Evolutionary conservation across 2,888 invertebrate genomes (phyloP).

Genomic region (Exephanes ischioxanthus): DNA sequence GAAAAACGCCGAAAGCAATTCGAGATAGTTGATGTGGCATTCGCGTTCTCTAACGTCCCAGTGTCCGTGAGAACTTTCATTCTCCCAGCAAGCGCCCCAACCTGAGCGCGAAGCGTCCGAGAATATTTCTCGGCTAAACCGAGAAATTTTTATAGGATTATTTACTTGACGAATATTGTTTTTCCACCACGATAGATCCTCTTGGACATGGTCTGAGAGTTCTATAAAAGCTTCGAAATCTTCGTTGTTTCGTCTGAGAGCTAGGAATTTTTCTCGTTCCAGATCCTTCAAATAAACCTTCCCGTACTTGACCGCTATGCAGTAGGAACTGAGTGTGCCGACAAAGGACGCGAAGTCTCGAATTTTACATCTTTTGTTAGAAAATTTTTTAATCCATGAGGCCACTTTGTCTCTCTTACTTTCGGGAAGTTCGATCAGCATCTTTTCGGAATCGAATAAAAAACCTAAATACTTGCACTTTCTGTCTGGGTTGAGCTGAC

Average conservation of each 20-base stretch:
- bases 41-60: constrained; percentile 15
- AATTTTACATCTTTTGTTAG: constrained; percentile 36
- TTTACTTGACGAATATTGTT: neutral
- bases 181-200: constrained; percentile 52
- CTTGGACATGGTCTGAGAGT: constrained; percentile 10
- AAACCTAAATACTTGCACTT: constrained; percentile 1
- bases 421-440: constrained; percentile 13
- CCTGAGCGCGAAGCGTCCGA: constrained; percentile 50
- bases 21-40: constrained; percentile 46
- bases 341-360: constrained; percentile 52
- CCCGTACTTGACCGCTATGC: constrained; percentile 38
- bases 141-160: constrained; percentile 15
- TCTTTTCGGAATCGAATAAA: constrained; percentile 24
- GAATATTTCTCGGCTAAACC: constrained; percentile 34
- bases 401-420: constrained; percentile 27
- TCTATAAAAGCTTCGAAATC: constrained; percentile 42
- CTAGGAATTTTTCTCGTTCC: constrained; percentile 51
- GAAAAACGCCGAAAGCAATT: constrained; percentile 16
- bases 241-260: constrained; percentile 11
- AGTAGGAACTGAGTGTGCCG: constrained; percentile 29
- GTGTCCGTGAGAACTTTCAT: constrained; percentile 34
- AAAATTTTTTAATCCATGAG: constrained; percentile 9
- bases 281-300: constrained; percentile 37
- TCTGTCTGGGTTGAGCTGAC: constrained; percentile 27
- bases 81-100: constrained; percentile 36